These are phyloP conservation scores for Hypomesus transpacificus DNA, from an alignment of 2,113 vertebrate genomes.

Conservation along the genomic window DNA sequence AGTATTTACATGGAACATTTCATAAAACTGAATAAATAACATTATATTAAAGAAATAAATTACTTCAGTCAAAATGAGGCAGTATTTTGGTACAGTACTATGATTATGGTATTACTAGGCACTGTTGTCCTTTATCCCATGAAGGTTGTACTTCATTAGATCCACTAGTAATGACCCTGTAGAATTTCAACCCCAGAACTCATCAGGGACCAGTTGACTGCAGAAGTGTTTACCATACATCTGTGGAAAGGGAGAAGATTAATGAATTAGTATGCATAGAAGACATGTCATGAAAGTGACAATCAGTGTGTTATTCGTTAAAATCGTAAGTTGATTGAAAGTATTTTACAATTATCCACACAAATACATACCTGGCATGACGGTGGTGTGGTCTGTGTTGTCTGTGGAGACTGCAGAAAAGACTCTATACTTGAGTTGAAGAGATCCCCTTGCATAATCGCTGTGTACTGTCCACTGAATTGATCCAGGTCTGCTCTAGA, in stretches of 20 bases:
- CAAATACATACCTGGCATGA: conserved; percentile 64
- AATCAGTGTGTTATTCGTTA: not conserved
- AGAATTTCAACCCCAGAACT: conserved; percentile 63
- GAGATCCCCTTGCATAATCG: conserved; percentile 44
- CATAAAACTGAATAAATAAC: conserved; percentile 64
- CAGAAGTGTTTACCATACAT: conserved; percentile 64
- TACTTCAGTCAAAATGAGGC: conserved; percentile 56
- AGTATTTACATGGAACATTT: conserved; percentile 61
- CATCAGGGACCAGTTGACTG: conserved; percentile 58
- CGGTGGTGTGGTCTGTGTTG: conserved; percentile 49
- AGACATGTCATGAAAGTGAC: not conserved
- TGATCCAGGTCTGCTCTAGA: conserved; percentile 42
- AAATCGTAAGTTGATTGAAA: not conserved
- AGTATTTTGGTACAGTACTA: conserved; percentile 26
- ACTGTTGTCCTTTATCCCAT: not conserved
- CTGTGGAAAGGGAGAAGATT: conserved; percentile 45
- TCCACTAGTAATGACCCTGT: not conserved
- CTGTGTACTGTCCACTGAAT: conserved; percentile 31
- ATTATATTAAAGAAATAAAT: conserved; percentile 53
- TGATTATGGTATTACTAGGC: not conserved
- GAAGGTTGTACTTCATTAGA: conserved; percentile 35
- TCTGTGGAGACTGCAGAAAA: conserved; percentile 50
- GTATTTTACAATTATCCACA: not conserved
- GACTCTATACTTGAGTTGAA: conserved; percentile 34
- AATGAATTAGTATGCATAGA: not conserved